phyloP scores from a whole-genome alignment of 2,888 invertebrate genomes.

The Pollenia griseotomentosa region DNA sequence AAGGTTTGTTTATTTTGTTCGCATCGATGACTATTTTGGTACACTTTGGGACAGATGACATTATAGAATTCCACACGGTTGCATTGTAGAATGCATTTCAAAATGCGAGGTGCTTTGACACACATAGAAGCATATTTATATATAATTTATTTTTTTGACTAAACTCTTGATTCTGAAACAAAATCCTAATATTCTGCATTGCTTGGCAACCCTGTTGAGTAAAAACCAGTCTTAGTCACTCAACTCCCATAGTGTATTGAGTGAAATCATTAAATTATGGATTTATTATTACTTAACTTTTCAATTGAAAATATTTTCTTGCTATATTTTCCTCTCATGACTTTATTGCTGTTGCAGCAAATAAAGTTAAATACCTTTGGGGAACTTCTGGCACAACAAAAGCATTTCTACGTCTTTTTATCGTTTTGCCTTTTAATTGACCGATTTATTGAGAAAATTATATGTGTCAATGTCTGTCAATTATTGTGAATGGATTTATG shows the following conservation, averaged over 20 bases:
- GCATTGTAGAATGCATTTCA: too few relatives aligned
- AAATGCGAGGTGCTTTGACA: too few relatives aligned
- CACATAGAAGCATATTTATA: too few relatives aligned
- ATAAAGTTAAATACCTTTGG: slow-evolving; percentile 66
- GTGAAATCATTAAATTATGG: slow-evolving; percentile 46
- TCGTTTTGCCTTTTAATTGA: slow-evolving; percentile 75
- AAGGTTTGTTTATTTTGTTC: too few relatives aligned
- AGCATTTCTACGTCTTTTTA: slow-evolving; percentile 36
- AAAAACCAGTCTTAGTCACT: slow-evolving; percentile 18
- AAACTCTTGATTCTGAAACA: background rate
- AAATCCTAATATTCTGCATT: background rate
- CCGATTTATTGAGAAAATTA: slow-evolving; percentile 77
- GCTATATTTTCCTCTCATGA: slow-evolving; percentile 6
- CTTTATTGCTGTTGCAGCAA: slow-evolving; percentile 1
- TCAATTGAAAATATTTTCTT: slow-evolving; percentile 31
- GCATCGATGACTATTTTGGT: too few relatives aligned
- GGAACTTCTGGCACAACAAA: slow-evolving; percentile 79
- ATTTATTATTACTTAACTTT: slow-evolving; percentile 35
- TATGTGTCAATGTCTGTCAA: slow-evolving; percentile 68
- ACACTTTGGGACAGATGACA: too few relatives aligned
- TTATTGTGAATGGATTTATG: slow-evolving; percentile 68
- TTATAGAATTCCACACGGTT: too few relatives aligned
- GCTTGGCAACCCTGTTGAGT: slow-evolving; percentile 29
- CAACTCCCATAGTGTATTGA: slow-evolving; percentile 20
- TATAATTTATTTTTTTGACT: too few relatives aligned